Base-by-base conservation (phyloP, 30 jellyfish, hydroid and myxozoan species). In the Sanderia malayensis region DNA sequence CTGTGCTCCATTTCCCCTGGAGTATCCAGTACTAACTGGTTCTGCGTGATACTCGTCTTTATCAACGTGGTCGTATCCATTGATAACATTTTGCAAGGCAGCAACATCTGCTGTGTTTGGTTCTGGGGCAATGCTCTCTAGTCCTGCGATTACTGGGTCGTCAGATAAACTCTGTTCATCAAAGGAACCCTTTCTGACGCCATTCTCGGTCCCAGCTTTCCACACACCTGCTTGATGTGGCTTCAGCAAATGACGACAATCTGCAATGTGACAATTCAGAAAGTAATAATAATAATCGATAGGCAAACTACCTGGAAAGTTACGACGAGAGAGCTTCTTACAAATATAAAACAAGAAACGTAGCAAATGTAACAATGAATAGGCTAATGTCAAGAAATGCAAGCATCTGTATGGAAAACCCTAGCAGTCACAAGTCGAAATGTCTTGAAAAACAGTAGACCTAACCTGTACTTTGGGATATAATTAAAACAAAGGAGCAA, bases 81-180 rank as follows among this genome's bases (percentile, higher is more conserved):
- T 76, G 80, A 76, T 55, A 18, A 64, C 88, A 18, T 24, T 76
- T 55, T 61, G 80, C 0, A 76, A 46, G 2, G 80, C 88, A 0
- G 80, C 73, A 8, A 76, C 55, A 22, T 76, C 88, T 4, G 63
- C 75, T 44, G 23, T 33, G 37, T 46, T 47, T 1, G 72, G 80
- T 3, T 49, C 64, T 4, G 64, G 64, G 27, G 64, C 64, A 49
- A 49, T 49, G 64, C 64, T 49, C 18, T 49, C 64, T 18, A 49
- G 18, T 4, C 64, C 64, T 15, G 64, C 64, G 3, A 49, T 49
- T 2, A 49, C 64, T 19, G 64, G 64, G 23, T 49, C 64, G 3
- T 49, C 64, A 19, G 64, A 49, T 49, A 49, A 49, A 24, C 64
- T 49, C 18, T 8, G 25, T 7, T 15, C 64, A 49, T 49, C 64